Evolutionary conservation across 1,140 invertebrate species (phyloP), one percentile per base, ranked within the genome.

Genomic region (Venturia canescens): DNA sequence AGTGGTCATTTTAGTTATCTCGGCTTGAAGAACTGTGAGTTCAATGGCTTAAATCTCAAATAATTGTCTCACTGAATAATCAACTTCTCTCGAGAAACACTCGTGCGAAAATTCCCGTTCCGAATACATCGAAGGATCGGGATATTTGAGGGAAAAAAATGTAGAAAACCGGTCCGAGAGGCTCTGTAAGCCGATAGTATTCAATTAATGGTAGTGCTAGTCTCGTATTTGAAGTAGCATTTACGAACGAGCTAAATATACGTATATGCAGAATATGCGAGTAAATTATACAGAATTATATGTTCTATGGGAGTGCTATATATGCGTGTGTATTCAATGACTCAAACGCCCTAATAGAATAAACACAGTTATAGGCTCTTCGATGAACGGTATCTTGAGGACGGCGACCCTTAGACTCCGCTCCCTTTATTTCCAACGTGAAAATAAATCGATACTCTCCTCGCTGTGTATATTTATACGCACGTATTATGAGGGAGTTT

Each of bases 361-460:
- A 57, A 21, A n/a, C 21, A 57, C 21, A 57, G 18, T n/a, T 9
- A 57, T 57, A 57, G 53, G 21, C 1, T 23, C 18, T n/a, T 57
- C 53, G 27, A 57, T 53, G 18, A 48, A 3, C 6, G 38, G 71
- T 74, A 74, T 74, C 67, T 70, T 48, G 21, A 26, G 71, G 44
- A 53, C 71, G 71, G 71, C 71, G 71, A 74, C 71, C 71, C 71
- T 74, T 74, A 57, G 48, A 74, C 71, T 57, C 71, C 71, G 71
- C 44, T 72, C 71, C 44, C 71, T 74, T 48, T 27, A 18, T 48
- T 23, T 27, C 31, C 15, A 13, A n/a, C 71, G 71, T 57, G 53
- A 57, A 74, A 48, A 29, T 44, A 21, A 74, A 74, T 74, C 71
- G 71, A 74, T 74, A 74, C 1, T 57, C 71, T 57, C 48, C 48